Base-by-base conservation (phyloP, 1,140 invertebrate species). In the Venustaconcha ellipsiformis region DNA sequence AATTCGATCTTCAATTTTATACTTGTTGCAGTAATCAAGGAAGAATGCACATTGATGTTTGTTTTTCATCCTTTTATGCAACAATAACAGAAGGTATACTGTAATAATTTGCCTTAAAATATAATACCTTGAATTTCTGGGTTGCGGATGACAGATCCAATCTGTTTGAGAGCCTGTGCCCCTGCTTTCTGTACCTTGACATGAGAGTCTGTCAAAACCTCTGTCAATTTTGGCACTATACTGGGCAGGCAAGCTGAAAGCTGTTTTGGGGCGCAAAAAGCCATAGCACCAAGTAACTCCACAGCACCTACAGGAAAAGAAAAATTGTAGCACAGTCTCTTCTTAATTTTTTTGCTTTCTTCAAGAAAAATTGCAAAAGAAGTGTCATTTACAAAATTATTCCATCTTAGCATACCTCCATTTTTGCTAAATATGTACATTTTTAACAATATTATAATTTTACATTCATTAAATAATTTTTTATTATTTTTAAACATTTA, bases 221-320 rank as follows among this genome's bases (percentile, higher is more conserved):
- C 97, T 69, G 99, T 99, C 17, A 99, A 91, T 85, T 98, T 97
- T n/a, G 98, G 99, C 37, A 99, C 98, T 88, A 99, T 99, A 85
- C 94, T 97, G 1, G 99, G 99, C 68, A 99, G 91, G 89, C 97
- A 99, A 6, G 97, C 98, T 48, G 97, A 99, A 62, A 99, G 91
- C 89, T 99, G 98, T 89, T 99, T 99, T 0, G 98, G 98, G 13
- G 98, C 98, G 92, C 98, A 99, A 89, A 95, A 98, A 14, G 97
- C 97, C 88, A 91, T 90, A 48, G 96, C 95, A 59, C 98, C 98
- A 0, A 99, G 91, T 66, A 99, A 91, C 89, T 99, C 97, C 58
- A 99, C 96, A 0, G 97, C 98, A 30, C 96, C 96, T 95, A 86
- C 58, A 86, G 84, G 72, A 5, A 60, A 17, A 67, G 20, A 20